phyloP scores from a whole-genome alignment of 2,113 vertebrate genomes.

The Leiothrix lutea region DNA sequence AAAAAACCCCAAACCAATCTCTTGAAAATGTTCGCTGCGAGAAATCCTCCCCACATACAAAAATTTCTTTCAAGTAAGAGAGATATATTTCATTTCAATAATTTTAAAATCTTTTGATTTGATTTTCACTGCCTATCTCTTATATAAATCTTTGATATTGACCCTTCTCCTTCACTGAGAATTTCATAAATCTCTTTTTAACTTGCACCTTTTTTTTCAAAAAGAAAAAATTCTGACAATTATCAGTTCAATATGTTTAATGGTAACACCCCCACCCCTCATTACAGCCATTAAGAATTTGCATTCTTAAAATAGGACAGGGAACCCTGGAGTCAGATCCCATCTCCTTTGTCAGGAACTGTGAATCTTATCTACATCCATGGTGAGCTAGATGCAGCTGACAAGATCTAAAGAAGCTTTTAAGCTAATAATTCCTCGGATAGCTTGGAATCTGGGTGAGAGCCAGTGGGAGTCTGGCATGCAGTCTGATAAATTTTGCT shows the following conservation, averaged over 20 bases:
- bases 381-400: not conserved
- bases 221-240: not conserved
- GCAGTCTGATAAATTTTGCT: not conserved
- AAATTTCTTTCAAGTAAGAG: not conserved
- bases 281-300: not conserved
- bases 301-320: not conserved
- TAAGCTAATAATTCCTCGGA: not conserved
- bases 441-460: not conserved
- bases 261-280: not conserved
- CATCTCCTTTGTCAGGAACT: not conserved
- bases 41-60: not conserved
- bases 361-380: not conserved
- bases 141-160: not conserved
- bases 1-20: not conserved
- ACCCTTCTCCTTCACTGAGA: not conserved
- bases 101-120: not conserved
- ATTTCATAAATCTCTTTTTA: not conserved
- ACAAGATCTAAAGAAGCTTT: conserved; percentile 35
- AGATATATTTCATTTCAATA: not conserved
- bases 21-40: not conserved
- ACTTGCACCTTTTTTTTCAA: not conserved
- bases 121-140: not conserved
- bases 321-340: not conserved
- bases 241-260: not conserved
- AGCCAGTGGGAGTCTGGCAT: conserved; percentile 2